Evolutionary conservation across 2,888 invertebrate genomes (phyloP).

Genomic region (Amaurobius ferox): DNA sequence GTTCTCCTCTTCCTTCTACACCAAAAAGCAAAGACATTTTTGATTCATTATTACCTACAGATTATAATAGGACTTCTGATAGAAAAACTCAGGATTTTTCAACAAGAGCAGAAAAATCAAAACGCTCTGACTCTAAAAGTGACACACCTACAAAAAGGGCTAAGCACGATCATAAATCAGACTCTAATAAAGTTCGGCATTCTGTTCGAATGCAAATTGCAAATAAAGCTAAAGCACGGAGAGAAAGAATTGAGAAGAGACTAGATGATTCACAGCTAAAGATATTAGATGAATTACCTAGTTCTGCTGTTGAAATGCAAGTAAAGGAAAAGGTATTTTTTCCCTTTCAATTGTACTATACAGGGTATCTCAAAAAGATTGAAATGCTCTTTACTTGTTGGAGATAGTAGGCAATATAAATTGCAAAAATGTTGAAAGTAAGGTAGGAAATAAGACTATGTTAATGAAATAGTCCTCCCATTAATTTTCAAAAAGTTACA

Average conservation of each 20-base stretch:
- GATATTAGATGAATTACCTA: constrained; percentile 91
- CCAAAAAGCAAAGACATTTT: constrained; percentile 73
- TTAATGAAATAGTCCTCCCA: no score
- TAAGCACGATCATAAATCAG: constrained; percentile 59
- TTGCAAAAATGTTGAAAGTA: no score
- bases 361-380: no score
- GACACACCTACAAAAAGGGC: constrained; percentile 31
- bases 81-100: constrained; percentile 45
- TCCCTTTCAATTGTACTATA: no score
- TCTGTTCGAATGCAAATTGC: constrained; percentile 72
- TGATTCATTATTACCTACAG: constrained; percentile 73
- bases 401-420: no score
- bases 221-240: constrained; percentile 57
- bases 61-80: constrained; percentile 43
- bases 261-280: constrained; percentile 88
- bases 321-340: constrained; percentile 91
- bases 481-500: no score
- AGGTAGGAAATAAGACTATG: no score
- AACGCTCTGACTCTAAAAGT: constrained; percentile 33
- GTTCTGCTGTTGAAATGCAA: constrained; percentile 94
- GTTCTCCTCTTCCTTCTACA: constrained; percentile 47
- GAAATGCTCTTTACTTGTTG: no score
- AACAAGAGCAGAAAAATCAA: constrained; percentile 31
- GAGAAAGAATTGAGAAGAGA: constrained; percentile 81
- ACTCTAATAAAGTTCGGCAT: constrained; percentile 61